A percentile compares a stretch with the other conserved stretches of the same genome.
These are phyloP conservation scores for Drosophila colorata DNA, from an alignment of 2,888 invertebrate species.

Conservation along the genomic window DNA sequence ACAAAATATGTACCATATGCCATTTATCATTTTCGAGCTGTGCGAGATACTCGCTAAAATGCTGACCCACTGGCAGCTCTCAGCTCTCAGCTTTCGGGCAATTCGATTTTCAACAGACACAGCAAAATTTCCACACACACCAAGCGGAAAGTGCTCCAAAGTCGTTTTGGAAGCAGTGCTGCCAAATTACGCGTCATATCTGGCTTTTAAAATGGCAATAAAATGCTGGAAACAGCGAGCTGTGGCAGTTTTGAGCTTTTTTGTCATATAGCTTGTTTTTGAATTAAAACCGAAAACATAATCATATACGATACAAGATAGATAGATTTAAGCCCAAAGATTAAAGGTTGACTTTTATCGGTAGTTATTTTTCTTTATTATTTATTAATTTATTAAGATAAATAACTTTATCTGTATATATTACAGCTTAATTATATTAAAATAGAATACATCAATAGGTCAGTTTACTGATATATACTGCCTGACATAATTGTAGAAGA, in stretches of 20 bases:
- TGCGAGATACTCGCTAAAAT: slow-evolving; percentile 10
- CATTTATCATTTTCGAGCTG: slow-evolving; percentile 4
- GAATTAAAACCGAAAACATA: no score
- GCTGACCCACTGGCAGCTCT: slow-evolving; percentile 42
- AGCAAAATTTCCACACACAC: slow-evolving; percentile 24
- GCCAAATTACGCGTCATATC: neutral
- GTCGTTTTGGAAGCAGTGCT: slow-evolving; percentile 8
- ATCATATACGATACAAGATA: no score
- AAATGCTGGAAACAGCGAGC: neutral
- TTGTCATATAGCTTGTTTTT: neutral
- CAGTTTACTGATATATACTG: no score
- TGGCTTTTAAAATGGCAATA: neutral
- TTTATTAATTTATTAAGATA: no score
- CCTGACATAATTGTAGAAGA: no score
- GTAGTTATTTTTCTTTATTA: neutral
- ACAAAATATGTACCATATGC: slow-evolving; percentile 1
- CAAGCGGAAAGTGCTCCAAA: slow-evolving; percentile 7
- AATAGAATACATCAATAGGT: no score
- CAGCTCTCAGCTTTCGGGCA: slow-evolving; percentile 17
- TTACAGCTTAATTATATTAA: no score
- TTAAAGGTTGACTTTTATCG: neutral
- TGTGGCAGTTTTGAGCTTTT: neutral
- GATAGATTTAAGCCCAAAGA: no score
- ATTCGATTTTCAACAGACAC: slow-evolving; percentile 27
- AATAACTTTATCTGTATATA: no score